Conservation (phyloP, 1,140 invertebrate species). For the Musca vetustissima region DNA sequence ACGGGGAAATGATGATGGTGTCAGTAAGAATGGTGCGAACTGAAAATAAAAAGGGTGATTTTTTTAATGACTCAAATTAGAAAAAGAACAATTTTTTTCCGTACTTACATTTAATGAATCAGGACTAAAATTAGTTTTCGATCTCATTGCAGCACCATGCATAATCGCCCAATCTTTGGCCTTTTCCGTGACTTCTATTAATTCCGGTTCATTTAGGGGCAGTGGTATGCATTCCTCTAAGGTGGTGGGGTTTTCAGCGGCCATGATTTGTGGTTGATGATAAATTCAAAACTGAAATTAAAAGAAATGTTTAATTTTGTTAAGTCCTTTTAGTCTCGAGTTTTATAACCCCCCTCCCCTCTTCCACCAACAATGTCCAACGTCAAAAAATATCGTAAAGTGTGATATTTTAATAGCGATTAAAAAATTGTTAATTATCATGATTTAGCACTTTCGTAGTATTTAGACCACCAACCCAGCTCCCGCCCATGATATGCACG, state of each 20-base stretch:
- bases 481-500: no score
- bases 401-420: no score
- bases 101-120: conserved; percentile 66
- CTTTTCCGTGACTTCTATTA: conserved; percentile 69
- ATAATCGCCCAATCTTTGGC: conserved; percentile 82
- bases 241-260: conserved; percentile 13
- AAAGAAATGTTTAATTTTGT: no score
- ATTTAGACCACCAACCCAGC: no score
- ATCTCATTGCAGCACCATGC: conserved; percentile 79
- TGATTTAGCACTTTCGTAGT: no score
- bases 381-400: no score
- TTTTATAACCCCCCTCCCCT: no score
- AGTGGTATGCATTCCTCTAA: conserved; percentile 61
- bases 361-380: no score
- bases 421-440: no score
- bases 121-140: conserved; percentile 66
- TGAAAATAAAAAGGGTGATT: conserved; percentile 36
- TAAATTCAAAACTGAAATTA: no score
- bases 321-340: no score
- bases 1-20: conserved; percentile 81
- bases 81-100: neutral
- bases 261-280: no score
- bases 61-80: conserved; percentile 7
- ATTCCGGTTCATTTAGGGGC: conserved; percentile 63
- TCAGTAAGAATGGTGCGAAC: conserved; percentile 80